Conservation (phyloP, 2,113 vertebrate species). For the Nyctibius bracteatus region DNA sequence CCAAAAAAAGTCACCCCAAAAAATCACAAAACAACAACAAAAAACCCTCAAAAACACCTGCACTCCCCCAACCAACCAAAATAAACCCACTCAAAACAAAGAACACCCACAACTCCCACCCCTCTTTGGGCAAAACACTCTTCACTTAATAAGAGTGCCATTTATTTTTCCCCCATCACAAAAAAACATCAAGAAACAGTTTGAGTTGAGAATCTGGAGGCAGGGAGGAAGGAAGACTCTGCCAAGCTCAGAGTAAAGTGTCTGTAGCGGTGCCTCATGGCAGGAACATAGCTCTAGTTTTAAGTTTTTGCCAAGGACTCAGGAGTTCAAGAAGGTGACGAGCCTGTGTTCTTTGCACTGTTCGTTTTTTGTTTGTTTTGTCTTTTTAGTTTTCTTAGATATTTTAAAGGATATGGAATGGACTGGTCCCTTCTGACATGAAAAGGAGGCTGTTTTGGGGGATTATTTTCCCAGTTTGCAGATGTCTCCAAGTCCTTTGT, state of each 20-base stretch:
- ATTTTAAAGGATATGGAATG: background rate
- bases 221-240: background rate
- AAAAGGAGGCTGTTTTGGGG: background rate
- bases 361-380: background rate
- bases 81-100: background rate
- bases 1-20: background rate
- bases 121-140: background rate
- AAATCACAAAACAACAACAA: background rate
- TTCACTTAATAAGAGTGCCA: background rate
- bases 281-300: background rate
- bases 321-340: background rate
- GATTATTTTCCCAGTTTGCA: background rate
- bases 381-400: background rate
- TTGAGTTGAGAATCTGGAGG: background rate
- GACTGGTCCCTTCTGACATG: background rate
- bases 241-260: background rate
- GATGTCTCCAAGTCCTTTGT: background rate
- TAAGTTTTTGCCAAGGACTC: background rate
- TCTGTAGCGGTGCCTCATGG: background rate
- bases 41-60: background rate
- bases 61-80: background rate
- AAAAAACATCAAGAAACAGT: background rate
- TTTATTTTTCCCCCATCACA: background rate
- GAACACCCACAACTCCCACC: fast-evolving
- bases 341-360: background rate